Evolutionary conservation across 2,888 invertebrate species (phyloP).

Genomic region (Ligdia adustata): DNA sequence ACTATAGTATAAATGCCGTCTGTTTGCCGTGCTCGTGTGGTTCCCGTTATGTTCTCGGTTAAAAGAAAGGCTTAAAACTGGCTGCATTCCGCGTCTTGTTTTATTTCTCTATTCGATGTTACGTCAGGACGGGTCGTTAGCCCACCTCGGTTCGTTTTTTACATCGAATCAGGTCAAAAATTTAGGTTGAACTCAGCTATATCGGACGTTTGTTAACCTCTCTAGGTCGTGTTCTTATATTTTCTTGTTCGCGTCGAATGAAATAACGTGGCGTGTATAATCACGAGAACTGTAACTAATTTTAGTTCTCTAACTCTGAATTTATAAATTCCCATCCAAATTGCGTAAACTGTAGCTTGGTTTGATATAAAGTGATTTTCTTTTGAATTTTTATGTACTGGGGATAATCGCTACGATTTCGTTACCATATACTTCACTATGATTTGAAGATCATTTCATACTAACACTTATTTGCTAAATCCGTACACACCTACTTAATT

Average conservation of each 20-base stretch:
- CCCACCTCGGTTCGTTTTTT: constrained; percentile 62
- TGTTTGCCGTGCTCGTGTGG: not conserved
- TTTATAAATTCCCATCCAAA: no score
- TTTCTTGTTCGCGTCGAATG: constrained; percentile 26
- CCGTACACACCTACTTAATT: no score
- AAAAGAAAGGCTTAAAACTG: constrained; percentile 52
- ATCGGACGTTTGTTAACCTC: constrained; percentile 77
- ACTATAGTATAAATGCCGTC: not conserved
- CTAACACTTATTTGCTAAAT: no score
- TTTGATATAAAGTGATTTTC: no score
- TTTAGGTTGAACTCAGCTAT: constrained; percentile 72
- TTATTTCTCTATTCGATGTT: constrained; percentile 67
- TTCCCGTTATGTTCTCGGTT: constrained; percentile 46
- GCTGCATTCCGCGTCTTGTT: constrained; percentile 63
- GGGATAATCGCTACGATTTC: no score
- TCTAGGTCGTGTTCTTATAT: constrained; percentile 64
- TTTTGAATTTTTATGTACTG: no score
- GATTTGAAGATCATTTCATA: no score
- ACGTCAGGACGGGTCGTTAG: constrained; percentile 67
- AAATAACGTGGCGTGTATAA: constrained; percentile 8
- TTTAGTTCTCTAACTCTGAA: constrained; percentile 1
- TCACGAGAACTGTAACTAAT: constrained; percentile 12
- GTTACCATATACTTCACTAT: no score
- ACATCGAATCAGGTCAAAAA: constrained; percentile 75
- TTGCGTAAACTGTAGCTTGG: no score